These are phyloP conservation scores for Lucifuga dentata DNA, from an alignment of 2,113 vertebrate species.

Conservation along the genomic window DNA sequence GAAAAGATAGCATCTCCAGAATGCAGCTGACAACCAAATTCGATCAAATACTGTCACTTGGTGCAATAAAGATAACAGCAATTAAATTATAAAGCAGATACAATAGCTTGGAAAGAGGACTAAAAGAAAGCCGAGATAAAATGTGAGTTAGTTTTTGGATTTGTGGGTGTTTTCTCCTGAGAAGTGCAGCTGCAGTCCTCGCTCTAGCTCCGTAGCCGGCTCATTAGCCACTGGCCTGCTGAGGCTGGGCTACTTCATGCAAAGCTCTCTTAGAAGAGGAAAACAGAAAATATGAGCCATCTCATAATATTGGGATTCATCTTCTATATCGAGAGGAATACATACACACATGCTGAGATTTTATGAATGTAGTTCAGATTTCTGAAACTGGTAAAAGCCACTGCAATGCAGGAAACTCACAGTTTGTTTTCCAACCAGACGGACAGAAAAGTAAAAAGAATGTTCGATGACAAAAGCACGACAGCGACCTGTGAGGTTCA, in stretches of 20 bases:
- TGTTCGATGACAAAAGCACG: conserved; percentile 32
- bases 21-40: neutral
- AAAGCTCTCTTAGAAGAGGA: conserved; percentile 61
- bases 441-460: conserved; percentile 33
- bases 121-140: conserved; percentile 31
- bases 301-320: conserved; percentile 65
- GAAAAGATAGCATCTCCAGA: neutral
- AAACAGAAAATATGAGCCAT: conserved; percentile 58
- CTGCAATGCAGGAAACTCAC: conserved; percentile 60
- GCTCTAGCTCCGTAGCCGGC: conserved; percentile 58
- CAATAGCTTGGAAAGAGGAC: neutral
- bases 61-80: conserved; percentile 16
- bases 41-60: neutral
- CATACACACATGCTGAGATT: conserved; percentile 37
- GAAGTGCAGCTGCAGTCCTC: conserved; percentile 55
- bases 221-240: conserved; percentile 80
- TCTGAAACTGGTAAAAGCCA: conserved; percentile 61
- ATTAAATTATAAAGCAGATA: conserved; percentile 20
- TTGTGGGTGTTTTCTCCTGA: conserved; percentile 48
- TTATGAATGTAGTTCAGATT: conserved; percentile 63
- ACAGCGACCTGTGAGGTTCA: conserved; percentile 41
- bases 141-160: conserved; percentile 57
- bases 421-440: conserved; percentile 46
- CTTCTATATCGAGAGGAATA: conserved; percentile 32
- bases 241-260: conserved; percentile 64